phyloP scores from a whole-genome alignment of 2,888 invertebrate species.

The Drosophila parthenogenetica region DNA sequence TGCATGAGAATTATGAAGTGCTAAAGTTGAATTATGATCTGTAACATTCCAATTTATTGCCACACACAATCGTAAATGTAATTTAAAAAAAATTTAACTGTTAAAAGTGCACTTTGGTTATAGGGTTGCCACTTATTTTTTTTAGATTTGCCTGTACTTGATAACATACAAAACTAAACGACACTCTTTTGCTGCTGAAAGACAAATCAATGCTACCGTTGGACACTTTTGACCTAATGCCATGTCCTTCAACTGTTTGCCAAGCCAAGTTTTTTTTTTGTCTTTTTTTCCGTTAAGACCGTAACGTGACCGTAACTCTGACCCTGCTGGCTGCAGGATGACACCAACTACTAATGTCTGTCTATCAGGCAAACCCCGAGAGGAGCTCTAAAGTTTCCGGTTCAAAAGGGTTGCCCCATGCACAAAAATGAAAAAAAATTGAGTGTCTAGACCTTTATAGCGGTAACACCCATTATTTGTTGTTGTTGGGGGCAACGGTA shows the following conservation, averaged over 20 bases:
- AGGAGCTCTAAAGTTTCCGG: conserved; percentile 1
- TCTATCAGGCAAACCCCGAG: conserved; percentile 36
- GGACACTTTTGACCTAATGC: background rate
- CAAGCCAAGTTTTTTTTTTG: background rate
- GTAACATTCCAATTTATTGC: no score
- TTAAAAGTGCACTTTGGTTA: background rate
- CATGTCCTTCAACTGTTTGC: background rate
- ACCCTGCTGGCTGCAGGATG: conserved; percentile 19
- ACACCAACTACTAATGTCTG: conserved; percentile 27
- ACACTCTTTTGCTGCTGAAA: background rate
- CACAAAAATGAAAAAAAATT: background rate
- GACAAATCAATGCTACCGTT: no score
- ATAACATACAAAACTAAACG: background rate
- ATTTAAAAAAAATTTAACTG: no score
- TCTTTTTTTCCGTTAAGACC: background rate
- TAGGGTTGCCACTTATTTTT: background rate
- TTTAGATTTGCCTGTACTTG: no score
- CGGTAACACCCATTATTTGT: conserved; percentile 24
- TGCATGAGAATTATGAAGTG: no score
- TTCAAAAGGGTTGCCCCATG: conserved; percentile 42
- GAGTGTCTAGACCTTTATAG: conserved; percentile 5
- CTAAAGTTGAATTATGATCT: no score
- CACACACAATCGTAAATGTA: no score
- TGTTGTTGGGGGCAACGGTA: conserved; percentile 60
- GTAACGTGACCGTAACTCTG: conserved; percentile 20